These are phyloP conservation scores for Hyperoplus immaculatus DNA, from an alignment of 2,797 vertebrate genomes.

Conservation along the genomic window DNA sequence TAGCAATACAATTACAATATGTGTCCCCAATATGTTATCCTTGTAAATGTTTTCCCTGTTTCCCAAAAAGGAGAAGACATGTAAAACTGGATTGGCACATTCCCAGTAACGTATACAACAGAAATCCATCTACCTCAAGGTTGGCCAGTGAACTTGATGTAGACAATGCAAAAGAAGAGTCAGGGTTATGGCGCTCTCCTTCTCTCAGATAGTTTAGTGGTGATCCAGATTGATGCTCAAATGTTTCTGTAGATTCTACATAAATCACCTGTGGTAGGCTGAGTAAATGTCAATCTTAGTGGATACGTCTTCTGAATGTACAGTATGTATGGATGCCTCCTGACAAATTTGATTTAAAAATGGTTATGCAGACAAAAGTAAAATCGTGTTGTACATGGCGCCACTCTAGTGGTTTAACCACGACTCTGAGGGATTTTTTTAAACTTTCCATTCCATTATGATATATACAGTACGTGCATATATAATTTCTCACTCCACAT, in stretches of 20 bases:
- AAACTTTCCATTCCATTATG: slow-evolving; percentile 21
- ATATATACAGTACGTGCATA: slow-evolving; percentile 39
- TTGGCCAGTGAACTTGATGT: slow-evolving; percentile 16
- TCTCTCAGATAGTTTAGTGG: slow-evolving; percentile 19
- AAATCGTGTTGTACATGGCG: slow-evolving; percentile 7
- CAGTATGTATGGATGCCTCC: neutral
- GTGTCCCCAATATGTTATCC: no score
- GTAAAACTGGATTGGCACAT: slow-evolving; percentile 9
- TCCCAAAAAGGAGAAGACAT: neutral
- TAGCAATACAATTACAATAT: no score
- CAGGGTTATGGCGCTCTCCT: slow-evolving; percentile 8
- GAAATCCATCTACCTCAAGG: slow-evolving; percentile 11
- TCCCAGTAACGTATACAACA: slow-evolving; percentile 5
- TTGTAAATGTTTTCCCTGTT: no score
- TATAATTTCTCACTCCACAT: slow-evolving; percentile 51
- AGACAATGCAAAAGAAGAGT: slow-evolving; percentile 8
- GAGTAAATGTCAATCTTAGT: neutral
- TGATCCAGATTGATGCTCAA: slow-evolving; percentile 18
- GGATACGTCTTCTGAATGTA: neutral
- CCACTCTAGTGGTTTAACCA: slow-evolving; percentile 9
- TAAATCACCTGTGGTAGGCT: neutral
- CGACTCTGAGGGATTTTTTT: slow-evolving; percentile 12
- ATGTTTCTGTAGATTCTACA: neutral
- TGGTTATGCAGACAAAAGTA: slow-evolving; percentile 16
- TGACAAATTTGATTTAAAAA: neutral